Conservation (phyloP, 2,113 vertebrate genomes). For the Anas platyrhynchos region DNA sequence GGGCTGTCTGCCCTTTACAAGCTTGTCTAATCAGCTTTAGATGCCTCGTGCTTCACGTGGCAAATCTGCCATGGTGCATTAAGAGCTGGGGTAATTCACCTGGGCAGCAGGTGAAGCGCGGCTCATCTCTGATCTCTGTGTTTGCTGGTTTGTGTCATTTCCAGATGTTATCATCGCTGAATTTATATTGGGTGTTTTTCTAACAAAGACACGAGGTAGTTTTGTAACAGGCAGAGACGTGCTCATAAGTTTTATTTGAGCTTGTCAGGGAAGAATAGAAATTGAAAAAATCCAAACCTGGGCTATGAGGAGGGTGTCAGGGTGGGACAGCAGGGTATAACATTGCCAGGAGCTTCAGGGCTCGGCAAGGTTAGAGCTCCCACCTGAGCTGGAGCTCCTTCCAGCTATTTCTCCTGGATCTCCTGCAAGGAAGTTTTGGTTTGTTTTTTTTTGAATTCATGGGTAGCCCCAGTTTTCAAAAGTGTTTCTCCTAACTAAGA, state of each 20-base stretch:
- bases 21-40: neutral
- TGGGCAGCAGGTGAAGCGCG: conserved; percentile 1
- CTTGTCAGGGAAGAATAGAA: neutral
- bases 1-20: neutral
- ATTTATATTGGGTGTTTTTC: neutral
- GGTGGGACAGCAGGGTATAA: neutral
- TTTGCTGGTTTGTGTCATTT: neutral
- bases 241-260: neutral
- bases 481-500: neutral
- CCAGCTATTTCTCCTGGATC: neutral
- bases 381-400: neutral
- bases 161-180: neutral
- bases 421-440: neutral
- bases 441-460: neutral
- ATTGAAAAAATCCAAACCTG: neutral
- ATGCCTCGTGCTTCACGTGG: neutral
- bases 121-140: neutral
- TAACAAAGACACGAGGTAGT: neutral
- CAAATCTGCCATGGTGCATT: neutral
- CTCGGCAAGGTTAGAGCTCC: neutral
- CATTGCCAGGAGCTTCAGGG: neutral
- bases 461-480: neutral
- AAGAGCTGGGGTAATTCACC: neutral
- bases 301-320: neutral
- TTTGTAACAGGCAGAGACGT: neutral